These are phyloP conservation scores for Ammospiza caudacuta DNA, from an alignment of 2,113 vertebrate species.

Conservation along the genomic window DNA sequence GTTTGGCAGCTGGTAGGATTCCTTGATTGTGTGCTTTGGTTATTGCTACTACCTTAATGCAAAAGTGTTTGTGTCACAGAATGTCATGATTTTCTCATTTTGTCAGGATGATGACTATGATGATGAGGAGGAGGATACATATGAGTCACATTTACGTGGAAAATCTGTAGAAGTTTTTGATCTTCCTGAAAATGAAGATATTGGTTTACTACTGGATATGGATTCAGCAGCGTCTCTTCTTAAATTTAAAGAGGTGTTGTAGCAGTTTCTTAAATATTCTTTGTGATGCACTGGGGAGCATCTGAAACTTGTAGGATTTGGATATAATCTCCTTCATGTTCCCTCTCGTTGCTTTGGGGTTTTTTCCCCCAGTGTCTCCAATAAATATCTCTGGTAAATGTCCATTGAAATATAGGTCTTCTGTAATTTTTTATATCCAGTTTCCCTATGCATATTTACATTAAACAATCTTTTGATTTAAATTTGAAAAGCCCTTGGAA, in stretches of 20 bases:
- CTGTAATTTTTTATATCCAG: not conserved
- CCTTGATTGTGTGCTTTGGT: not conserved
- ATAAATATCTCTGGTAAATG: not conserved
- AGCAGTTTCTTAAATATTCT: not conserved
- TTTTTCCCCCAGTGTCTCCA: not conserved
- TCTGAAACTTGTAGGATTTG: not conserved
- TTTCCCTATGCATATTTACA: not conserved
- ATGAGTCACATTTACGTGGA: slow-evolving; percentile 82
- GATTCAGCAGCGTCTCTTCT: slow-evolving; percentile 84
- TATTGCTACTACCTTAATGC: not conserved
- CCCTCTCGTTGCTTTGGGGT: not conserved
- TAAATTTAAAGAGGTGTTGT: slow-evolving; percentile 87
- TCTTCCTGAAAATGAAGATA: slow-evolving; percentile 84
- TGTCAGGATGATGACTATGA: slow-evolving; percentile 80
- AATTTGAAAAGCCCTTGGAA: not conserved
- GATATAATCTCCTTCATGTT: not conserved
- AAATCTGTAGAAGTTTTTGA: slow-evolving; percentile 85
- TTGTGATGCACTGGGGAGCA: not conserved
- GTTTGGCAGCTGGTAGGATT: not conserved
- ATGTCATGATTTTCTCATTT: not conserved
- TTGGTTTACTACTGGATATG: slow-evolving; percentile 84
- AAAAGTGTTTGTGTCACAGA: not conserved
- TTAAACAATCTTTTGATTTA: not conserved
- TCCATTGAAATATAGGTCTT: not conserved
- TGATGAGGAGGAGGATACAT: slow-evolving; percentile 77